phyloP scores from a whole-genome alignment of 23 tunicate species.

The Halocynthia aurantium region DNA sequence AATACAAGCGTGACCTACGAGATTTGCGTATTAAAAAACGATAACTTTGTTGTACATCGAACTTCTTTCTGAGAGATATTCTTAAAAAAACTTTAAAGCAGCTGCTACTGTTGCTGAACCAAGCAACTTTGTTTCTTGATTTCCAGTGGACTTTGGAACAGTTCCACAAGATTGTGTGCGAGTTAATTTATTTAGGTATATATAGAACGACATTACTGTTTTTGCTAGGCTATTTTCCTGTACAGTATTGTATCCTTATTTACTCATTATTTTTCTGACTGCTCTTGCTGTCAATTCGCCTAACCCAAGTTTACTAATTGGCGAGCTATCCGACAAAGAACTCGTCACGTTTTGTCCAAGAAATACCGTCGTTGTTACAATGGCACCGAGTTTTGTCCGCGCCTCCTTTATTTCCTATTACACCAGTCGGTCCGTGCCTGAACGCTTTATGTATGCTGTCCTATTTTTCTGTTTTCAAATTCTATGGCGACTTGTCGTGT shows the following conservation, averaged over 20 bases:
- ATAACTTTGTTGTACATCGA: no score
- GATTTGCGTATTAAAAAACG: slow-evolving; percentile 21
- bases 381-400: no score
- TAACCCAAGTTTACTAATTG: no score
- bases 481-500: slow-evolving; percentile 50
- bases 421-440: not conserved
- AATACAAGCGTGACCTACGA: not conserved
- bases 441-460: slow-evolving; percentile 1
- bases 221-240: not conserved
- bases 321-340: no score
- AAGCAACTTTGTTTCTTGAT: not conserved
- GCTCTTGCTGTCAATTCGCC: no score
- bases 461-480: not conserved
- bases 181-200: slow-evolving; percentile 2
- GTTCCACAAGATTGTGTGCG: not conserved
- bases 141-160: not conserved
- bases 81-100: not conserved
- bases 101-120: no score
- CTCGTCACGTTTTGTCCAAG: no score
- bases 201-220: not conserved
- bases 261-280: not conserved
- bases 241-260: not conserved
- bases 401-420: no score
- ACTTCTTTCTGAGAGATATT: slow-evolving; percentile 2
- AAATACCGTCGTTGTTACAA: no score